phyloP scores from a whole-genome alignment of 2,113 vertebrate genomes.

The Upupa epops region DNA sequence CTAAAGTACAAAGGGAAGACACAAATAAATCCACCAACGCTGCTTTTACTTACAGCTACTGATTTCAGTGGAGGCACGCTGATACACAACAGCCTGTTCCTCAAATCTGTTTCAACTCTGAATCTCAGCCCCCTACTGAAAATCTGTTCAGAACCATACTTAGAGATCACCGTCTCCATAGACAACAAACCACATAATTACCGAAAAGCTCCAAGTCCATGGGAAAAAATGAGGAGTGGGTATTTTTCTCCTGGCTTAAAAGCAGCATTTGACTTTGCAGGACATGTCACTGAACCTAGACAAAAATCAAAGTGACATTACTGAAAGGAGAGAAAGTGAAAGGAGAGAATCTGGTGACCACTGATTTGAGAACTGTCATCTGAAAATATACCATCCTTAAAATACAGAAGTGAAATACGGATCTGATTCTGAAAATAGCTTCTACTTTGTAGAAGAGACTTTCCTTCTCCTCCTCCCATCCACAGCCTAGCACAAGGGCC shows the following conservation, averaged over 20 bases:
- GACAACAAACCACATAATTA: slow-evolving; percentile 56
- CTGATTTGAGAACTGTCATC: neutral
- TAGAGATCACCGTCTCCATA: neutral
- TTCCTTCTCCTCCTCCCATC: neutral
- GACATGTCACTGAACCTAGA: slow-evolving; percentile 85
- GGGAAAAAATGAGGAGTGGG: slow-evolving; percentile 92
- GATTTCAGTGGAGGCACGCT: neutral
- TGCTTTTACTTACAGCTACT: neutral
- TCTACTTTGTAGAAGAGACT: neutral
- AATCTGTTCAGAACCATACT: neutral
- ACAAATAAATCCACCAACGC: neutral
- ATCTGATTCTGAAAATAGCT: neutral
- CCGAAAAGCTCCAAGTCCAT: slow-evolving; percentile 96
- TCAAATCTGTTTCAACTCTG: neutral
- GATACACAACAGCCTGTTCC: neutral
- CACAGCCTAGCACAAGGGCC: neutral
- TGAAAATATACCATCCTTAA: neutral
- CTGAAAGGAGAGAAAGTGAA: neutral
- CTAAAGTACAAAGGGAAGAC: neutral
- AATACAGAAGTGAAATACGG: neutral
- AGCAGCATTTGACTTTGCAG: slow-evolving; percentile 85
- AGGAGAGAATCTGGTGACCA: neutral
- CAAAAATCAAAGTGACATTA: neutral
- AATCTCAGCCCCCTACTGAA: neutral
- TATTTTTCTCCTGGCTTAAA: slow-evolving; percentile 86